A percentile compares a stretch with the other conserved stretches of the same genome.
Evolutionary conservation across 2,797 vertebrate genomes (phyloP).

Genomic region (Eidolon dupreanum): DNA sequence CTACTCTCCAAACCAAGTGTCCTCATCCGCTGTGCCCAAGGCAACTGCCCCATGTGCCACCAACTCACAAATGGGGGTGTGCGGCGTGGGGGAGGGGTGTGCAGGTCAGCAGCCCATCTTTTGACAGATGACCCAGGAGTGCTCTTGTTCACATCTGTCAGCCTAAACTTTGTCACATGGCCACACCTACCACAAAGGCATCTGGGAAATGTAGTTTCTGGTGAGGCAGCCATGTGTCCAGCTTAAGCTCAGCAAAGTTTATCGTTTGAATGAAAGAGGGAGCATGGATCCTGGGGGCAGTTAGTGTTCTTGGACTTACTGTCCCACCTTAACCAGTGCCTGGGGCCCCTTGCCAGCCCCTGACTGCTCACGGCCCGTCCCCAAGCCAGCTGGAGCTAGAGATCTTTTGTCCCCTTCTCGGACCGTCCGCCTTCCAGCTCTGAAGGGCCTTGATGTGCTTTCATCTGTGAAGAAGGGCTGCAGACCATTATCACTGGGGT

Average conservation of each 20-base stretch:
- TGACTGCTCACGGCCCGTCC: not conserved
- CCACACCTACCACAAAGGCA: fast-evolving
- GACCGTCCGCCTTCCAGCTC: not conserved
- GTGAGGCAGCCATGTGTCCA: not conserved
- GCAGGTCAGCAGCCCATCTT: not conserved
- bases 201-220: not conserved
- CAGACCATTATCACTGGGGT: not conserved
- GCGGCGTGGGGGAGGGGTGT: fast-evolving
- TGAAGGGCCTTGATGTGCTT: not conserved
- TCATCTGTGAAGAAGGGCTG: not conserved
- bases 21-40: not conserved
- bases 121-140: not conserved
- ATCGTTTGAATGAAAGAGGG: not conserved
- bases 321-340: too few relatives aligned
- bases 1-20: not conserved
- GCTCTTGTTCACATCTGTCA: not conserved
- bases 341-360: not conserved
- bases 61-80: not conserved
- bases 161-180: not conserved
- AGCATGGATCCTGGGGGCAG: not conserved
- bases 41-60: not conserved
- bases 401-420: not conserved
- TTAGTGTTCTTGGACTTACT: not conserved
- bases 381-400: not conserved
- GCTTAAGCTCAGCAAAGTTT: not conserved